Conservation (phyloP, 2,797 vertebrate species). For the Apogon hyalosoma region DNA sequence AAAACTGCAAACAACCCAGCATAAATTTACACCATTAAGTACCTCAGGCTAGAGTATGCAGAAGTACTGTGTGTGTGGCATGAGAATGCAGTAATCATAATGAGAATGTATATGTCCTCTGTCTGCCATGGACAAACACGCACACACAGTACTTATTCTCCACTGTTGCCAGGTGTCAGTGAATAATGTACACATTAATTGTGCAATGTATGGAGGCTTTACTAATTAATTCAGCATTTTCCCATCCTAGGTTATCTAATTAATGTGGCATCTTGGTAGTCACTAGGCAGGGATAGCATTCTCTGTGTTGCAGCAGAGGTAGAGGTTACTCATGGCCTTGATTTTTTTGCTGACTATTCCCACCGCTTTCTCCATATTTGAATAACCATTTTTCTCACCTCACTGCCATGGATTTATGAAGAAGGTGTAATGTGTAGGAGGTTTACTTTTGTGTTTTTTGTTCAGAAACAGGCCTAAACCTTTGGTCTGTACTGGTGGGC, state of each 20-base stretch:
- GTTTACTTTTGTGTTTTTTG: background rate
- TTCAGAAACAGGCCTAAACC: background rate
- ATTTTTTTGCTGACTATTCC: conserved; percentile 18
- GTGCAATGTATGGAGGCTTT: conserved; percentile 53
- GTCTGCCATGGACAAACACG: conserved; percentile 42
- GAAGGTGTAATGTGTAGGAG: too few species aligned
- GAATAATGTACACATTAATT: conserved; percentile 78
- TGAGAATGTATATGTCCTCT: conserved; percentile 55
- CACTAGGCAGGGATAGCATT: conserved; percentile 29
- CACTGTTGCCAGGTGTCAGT: conserved; percentile 50
- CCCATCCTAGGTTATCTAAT: conserved; percentile 59
- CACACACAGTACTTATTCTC: conserved; percentile 54
- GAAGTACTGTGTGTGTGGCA: conserved; percentile 52
- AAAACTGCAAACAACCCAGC: conserved; percentile 58
- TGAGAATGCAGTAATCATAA: conserved; percentile 56
- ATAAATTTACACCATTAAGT: conserved; percentile 62
- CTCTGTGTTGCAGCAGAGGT: conserved; percentile 10
- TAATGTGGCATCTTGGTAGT: conserved; percentile 53
- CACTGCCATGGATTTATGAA: background rate
- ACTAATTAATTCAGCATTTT: conserved; percentile 53
- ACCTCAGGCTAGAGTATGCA: conserved; percentile 44
- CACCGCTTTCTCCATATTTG: background rate
- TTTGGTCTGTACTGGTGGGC: background rate
- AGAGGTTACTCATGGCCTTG: background rate
- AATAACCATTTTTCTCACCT: background rate